Conservation (phyloP, 2,888 invertebrate species). For the Athripsodes cinereus region DNA sequence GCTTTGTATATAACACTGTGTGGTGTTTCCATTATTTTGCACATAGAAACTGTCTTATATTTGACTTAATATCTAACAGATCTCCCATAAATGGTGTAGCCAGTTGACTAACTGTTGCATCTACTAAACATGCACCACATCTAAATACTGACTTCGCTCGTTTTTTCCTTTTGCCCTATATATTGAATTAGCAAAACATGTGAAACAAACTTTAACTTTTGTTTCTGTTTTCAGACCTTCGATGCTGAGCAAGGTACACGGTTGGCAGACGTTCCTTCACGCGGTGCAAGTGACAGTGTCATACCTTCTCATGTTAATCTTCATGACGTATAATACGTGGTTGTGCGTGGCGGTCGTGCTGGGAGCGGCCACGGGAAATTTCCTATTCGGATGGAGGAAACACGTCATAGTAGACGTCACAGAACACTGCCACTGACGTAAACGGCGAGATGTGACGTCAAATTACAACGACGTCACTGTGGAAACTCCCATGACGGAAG, state of each 20-base stretch:
- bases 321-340: constrained; percentile 97
- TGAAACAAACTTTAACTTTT: no score
- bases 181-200: no score
- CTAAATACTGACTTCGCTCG: no score
- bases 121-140: no score
- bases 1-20: no score
- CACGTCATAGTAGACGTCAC: constrained; percentile 90
- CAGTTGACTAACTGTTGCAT: no score
- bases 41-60: no score
- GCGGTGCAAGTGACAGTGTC: constrained; percentile 85
- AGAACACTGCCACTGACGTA: constrained; percentile 84
- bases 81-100: no score
- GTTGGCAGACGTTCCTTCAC: constrained; percentile 82
- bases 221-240: constrained; percentile 58
- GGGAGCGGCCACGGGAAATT: constrained; percentile 88
- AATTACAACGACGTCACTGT: neutral
- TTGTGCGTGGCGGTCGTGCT: constrained; percentile 82
- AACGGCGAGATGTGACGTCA: neutral
- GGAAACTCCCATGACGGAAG: constrained; percentile 13
- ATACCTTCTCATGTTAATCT: constrained; percentile 92
- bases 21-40: no score
- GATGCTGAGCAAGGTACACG: constrained; percentile 78
- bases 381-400: constrained; percentile 94
- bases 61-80: no score
- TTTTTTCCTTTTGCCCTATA: no score